Percentiles rank a stretch among this genome's conserved stretches.
phyloP scores from a whole-genome alignment of 2,888 invertebrate species.

The Ptychoptera contaminata region DNA sequence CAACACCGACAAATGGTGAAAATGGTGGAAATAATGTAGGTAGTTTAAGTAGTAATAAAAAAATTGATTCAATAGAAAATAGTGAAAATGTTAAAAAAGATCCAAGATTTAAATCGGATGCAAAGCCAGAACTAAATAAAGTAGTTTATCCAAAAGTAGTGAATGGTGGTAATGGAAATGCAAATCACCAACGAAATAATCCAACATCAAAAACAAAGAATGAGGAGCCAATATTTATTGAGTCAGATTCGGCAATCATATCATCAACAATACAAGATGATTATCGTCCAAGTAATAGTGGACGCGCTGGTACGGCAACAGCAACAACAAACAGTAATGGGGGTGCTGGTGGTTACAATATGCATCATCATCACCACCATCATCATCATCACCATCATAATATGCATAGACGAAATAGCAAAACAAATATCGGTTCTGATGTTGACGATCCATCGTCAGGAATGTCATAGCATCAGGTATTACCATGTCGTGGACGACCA shows the following conservation, averaged over 20 bases:
- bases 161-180: not conserved
- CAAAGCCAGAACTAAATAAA: too few relatives aligned
- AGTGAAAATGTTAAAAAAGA: too few relatives aligned
- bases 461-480: conserved; percentile 9
- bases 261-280: conserved; percentile 6
- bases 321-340: too few relatives aligned
- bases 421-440: conserved; percentile 4
- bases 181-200: not conserved
- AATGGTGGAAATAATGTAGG: too few relatives aligned
- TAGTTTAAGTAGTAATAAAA: too few relatives aligned
- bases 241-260: conserved; percentile 1
- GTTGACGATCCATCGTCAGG: conserved; percentile 8
- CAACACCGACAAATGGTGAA: not conserved
- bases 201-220: not conserved
- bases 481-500: conserved; percentile 2
- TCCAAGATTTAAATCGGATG: too few relatives aligned
- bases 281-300: conserved; percentile 5
- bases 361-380: too few relatives aligned
- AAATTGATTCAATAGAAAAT: too few relatives aligned
- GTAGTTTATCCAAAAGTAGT: too few relatives aligned
- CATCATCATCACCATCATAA: not conserved
- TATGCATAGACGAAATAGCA: not conserved
- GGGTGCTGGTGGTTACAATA: too few relatives aligned
- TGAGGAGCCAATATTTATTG: conserved; percentile 6
- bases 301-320: not conserved